Evolutionary conservation across 2,113 vertebrate species (phyloP), one percentile per base, ranked within the genome.

Genomic region (Pterophyllum scalare): DNA sequence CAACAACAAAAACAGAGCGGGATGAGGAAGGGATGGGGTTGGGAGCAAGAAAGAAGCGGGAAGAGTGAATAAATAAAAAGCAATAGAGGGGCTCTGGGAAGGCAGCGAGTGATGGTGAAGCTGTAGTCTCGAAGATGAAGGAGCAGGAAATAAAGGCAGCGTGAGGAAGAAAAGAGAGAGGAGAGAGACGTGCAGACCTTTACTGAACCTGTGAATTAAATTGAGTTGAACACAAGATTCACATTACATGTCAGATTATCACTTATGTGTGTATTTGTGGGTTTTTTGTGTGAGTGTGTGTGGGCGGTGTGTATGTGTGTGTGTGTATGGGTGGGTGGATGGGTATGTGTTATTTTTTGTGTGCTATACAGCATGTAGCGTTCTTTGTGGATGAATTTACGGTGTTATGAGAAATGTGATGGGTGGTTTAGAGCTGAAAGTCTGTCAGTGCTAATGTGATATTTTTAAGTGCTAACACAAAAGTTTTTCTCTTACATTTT

Each of bases 121-220:
- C n/a, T 77, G 70, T 17, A 70, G 78, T 61, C 38, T 40, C 59
- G 52, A 60, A 70, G 76, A 81, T 4, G 28, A 49, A 82, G 59
- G 72, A 59, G 31, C 59, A 28, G 52, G 54, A 43, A 49, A 58
- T 22, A 56, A n/a, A 79, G 54, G 22, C 26, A 3, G 46, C n/a
- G 46, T 54, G 26, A 72, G 67, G 26, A 19, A 54, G 46, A 72
- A 72, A 72, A 60, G 49, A n/a, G 58, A 54, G 70, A 20, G 40
- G 46, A 38, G 54, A 33, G 57, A 65, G 61, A 40, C 10, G 12
- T 6, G 74, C 43, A 92, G 91, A 92, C 91, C 90, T 93, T 93
- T 83, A 87, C 77, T 89, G 84, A 92, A 93, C 88, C 83, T 89
- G 72, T 67, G 56, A 88, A 91, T 91, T 84, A 80, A 92, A 92